Base-by-base conservation (phyloP, 2,113 vertebrate genomes). In the Aegithalos caudatus region DNA sequence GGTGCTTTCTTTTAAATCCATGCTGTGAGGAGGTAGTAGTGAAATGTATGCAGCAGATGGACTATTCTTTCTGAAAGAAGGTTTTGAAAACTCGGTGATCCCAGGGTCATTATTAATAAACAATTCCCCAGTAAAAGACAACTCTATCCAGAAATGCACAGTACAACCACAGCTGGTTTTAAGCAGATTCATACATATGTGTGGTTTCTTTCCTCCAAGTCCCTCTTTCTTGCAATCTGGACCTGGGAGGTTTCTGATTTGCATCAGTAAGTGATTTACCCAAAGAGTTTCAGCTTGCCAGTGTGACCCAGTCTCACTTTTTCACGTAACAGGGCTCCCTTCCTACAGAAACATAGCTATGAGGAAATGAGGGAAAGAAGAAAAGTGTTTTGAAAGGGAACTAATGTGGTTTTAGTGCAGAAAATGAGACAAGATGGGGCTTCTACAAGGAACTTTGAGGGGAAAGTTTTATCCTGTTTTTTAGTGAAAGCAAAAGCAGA, bases 361-460 rank as follows among this genome's bases (percentile, higher is more conserved):
- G 19, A 84, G 28, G 50, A 77, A 72, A 5, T 37, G 50, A 58
- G 7, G 17, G 12, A 87, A 90, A 77, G 53, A 88, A 93, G 83
- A 76, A 72, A 93, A 93, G 85, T 48, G 40, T 25, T 77, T 94
- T 91, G 85, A 92, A 96, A 97, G 51, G 73, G 17, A 91, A 93
- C 86, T 86, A 50, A 80, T 94, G 54, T 70, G 44, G 4, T 23
- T 95, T 80, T 91, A 94, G 51, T 54, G 76, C 54, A 97, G 94
- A 94, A 97, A 95, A 94, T 70, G 56, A 91, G 88, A 74, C 28
- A 92, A 86, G 95, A 90, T 56, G 11, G 19, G 37, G n/a, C 66
- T 92, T 95, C 35, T 65, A 5, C 33, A 42, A 58, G 57, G 67
- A 72, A 71, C 47, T 93, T 79, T 67, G 29, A 88, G 31, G 19